Evolutionary conservation across 2,888 invertebrate species (phyloP), one percentile per base, ranked within the genome.

Genomic region (Calliphora vomitoria): DNA sequence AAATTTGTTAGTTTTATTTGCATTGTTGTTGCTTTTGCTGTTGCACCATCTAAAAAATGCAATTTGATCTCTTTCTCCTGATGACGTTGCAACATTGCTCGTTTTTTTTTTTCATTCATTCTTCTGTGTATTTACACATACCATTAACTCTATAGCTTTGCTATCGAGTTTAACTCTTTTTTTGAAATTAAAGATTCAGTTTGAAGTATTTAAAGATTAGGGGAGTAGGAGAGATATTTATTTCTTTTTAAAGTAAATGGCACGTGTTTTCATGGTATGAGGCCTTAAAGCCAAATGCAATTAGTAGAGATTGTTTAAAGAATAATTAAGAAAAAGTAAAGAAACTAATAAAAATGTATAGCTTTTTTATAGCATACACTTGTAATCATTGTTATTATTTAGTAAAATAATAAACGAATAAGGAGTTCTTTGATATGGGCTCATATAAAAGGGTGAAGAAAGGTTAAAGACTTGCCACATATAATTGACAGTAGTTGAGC

Each of bases 11-110:
- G 13, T 72, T 20, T 50, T 31, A 5, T 35, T 20, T 60, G 31
- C 25, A 25, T 35, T 44, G 20, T 35, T 50, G 15, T 4, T 11
- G 8, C 66, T 58, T 58, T 5, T 25, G 8, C 66, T 58, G 68
- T 5, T 25, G 50, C 38, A 5, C 25, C 72, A 66, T 55, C 13
- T 64, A 53, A 75, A 66, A 58, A 58, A 55, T 79, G 72, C 84
- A 79, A 79, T 66, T 84, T 84, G 78, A 84, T 84, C 84, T 79
- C 72, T 50, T 66, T 84, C 72, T 74, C 10, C 35, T 15, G 69
- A 78, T 82, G 82, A 68, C 35, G 62, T 64, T 78, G 71, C 62
- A 80, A 58, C 58, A 58, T 50, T 58, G 58, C 25, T 58, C n/a
- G 11, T 44, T 13, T 41, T 10, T 41, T 44, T 44, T 13, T 13